A percentile compares a stretch with the other conserved stretches of the same genome.
These are phyloP conservation scores for Rhabdomys dilectus DNA, from an alignment of 2,113 vertebrate genomes.

Conservation along the genomic window DNA sequence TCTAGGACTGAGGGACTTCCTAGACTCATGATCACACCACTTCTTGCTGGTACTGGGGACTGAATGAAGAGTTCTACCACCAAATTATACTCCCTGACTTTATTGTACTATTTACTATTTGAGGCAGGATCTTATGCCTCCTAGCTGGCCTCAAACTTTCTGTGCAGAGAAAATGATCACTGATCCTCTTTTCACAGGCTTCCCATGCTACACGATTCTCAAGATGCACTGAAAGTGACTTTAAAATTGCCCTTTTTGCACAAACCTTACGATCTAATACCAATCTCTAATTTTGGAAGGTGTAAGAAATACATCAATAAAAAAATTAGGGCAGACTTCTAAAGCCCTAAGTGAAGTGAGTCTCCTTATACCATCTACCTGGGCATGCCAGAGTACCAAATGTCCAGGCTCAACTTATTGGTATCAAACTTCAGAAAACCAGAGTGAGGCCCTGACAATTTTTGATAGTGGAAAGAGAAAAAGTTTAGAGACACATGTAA, in stretches of 20 bases:
- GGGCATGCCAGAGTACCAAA: not conserved
- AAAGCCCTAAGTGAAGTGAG: not conserved
- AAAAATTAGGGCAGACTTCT: not conserved
- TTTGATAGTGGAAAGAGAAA: not conserved
- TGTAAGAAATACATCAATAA: not conserved
- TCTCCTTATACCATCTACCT: not conserved
- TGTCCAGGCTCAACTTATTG: not conserved
- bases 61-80: not conserved
- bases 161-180: not conserved
- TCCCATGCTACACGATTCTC: not conserved
- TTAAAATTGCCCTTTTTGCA: not conserved
- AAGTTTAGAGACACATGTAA: not conserved
- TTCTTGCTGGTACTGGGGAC: not conserved
- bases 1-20: not conserved
- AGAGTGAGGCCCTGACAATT: not conserved
- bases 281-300: not conserved
- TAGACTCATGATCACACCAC: not conserved
- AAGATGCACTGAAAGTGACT: not conserved
- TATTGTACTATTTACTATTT: not conserved
- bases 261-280: not conserved
- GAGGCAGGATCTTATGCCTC: not conserved
- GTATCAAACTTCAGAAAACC: not conserved
- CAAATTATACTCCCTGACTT: too few relatives aligned
- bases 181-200: not conserved
- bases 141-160: not conserved